These are phyloP conservation scores for Catonia carolina DNA, from an alignment of 2,888 invertebrate genomes.

Conservation along the genomic window DNA sequence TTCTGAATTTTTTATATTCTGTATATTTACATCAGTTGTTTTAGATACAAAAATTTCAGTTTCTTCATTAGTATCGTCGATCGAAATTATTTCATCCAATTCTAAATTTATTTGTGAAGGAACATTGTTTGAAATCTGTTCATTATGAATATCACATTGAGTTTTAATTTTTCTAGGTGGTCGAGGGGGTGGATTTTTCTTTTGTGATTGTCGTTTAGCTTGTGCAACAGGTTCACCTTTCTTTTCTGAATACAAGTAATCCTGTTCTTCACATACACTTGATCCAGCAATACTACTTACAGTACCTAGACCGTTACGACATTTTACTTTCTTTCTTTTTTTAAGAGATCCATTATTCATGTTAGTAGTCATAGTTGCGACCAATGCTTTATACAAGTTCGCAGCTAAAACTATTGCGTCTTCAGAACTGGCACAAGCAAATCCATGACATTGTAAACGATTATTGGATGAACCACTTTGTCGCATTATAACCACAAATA, in stretches of 20 bases:
- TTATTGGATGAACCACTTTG: constrained; percentile 66
- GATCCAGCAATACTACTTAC: constrained; percentile 21
- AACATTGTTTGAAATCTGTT: neutral
- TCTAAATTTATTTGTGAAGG: neutral
- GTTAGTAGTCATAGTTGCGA: constrained; percentile 61
- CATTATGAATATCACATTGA: neutral
- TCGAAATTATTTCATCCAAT: neutral
- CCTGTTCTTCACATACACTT: constrained; percentile 15
- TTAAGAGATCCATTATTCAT: constrained; percentile 40
- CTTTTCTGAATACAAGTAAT: neutral
- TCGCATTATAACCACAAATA: constrained; percentile 88
- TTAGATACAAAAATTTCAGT: neutral
- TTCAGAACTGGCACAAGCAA: constrained; percentile 81
- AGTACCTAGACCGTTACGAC: constrained; percentile 20
- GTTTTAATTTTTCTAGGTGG: constrained; percentile 19
- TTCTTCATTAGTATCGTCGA: neutral
- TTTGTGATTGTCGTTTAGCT: neutral
- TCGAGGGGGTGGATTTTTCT: constrained; percentile 19
- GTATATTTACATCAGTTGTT: neutral
- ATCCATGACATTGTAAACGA: constrained; percentile 77
- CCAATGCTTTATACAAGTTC: constrained; percentile 79
- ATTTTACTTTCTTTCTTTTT: constrained; percentile 23
- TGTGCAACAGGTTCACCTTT: neutral
- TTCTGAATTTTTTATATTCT: neutral
- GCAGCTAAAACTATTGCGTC: constrained; percentile 89